Evolutionary conservation across 2,113 vertebrate species (phyloP).

Genomic region (Lagopus muta): DNA sequence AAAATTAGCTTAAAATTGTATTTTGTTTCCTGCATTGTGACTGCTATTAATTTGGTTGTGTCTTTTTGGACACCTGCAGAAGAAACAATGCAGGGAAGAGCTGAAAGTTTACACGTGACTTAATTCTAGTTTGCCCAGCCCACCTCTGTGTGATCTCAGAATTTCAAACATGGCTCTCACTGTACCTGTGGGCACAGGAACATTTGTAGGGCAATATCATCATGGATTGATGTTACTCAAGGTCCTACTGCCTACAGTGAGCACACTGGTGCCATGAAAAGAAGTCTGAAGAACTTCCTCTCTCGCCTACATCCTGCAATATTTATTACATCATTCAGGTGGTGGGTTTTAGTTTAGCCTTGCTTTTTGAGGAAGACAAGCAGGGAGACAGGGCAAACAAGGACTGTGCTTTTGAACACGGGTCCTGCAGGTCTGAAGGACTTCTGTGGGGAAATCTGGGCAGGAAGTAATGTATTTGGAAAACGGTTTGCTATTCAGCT

Average conservation of each 20-base stretch:
- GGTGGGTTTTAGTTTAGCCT: background rate
- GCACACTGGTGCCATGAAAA: background rate
- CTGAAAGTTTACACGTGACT: background rate
- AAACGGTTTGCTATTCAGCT: slow-evolving; percentile 60
- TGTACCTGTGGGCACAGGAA: background rate
- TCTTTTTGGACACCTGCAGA: background rate
- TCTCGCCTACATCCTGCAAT: background rate
- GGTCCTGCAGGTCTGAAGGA: background rate
- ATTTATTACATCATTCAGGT: background rate
- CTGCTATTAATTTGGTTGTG: background rate
- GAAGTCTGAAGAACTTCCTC: background rate
- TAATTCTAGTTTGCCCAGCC: background rate
- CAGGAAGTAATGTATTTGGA: slow-evolving; percentile 35
- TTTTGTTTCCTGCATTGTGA: background rate
- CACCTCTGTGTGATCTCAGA: background rate
- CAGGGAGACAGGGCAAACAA: background rate
- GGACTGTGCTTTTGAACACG: background rate
- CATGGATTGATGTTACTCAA: background rate
- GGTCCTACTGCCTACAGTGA: background rate
- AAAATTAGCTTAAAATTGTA: background rate
- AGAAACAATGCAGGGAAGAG: background rate
- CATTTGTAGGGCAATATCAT: background rate
- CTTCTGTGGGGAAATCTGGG: background rate
- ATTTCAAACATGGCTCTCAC: background rate
- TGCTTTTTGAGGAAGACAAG: background rate